Conservation (phyloP, 2,888 invertebrate species). For the Papilio elwesi region DNA sequence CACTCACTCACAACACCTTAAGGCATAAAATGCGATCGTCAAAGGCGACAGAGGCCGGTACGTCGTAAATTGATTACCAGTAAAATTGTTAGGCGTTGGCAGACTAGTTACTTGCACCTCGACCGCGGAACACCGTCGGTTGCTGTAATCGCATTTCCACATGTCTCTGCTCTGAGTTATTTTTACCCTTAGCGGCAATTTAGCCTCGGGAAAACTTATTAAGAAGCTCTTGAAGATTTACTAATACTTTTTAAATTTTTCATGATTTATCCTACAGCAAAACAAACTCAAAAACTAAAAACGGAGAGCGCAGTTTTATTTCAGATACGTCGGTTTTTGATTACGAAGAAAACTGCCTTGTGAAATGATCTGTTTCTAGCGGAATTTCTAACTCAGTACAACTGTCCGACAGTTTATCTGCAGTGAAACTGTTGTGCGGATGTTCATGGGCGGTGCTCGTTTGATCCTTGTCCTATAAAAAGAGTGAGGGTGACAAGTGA, state of each 20-base stretch:
- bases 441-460: no score
- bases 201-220: slow-evolving; percentile 13
- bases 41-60: slow-evolving; percentile 1
- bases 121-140: slow-evolving; percentile 51
- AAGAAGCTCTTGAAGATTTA: slow-evolving; percentile 17
- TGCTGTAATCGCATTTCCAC: slow-evolving; percentile 67
- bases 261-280: no score
- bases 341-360: no score
- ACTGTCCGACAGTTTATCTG: no score
- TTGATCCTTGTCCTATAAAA: no score
- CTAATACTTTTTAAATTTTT: neutral
- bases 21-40: slow-evolving; percentile 36
- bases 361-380: no score
- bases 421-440: no score
- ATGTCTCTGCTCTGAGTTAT: slow-evolving; percentile 49
- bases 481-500: no score
- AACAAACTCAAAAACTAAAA: neutral
- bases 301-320: neutral
- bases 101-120: slow-evolving; percentile 75
- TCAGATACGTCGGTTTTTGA: no score
- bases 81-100: slow-evolving; percentile 72
- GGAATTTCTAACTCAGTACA: no score
- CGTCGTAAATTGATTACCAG: slow-evolving; percentile 75
- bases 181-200: slow-evolving; percentile 7
- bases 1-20: slow-evolving; percentile 14